A percentile compares a stretch with the other conserved stretches of the same genome.
Evolutionary conservation across 37 sponge, comb jelly and placozoan genomes (phyloP).

Genomic region (Trichoplax adhaerens): DNA sequence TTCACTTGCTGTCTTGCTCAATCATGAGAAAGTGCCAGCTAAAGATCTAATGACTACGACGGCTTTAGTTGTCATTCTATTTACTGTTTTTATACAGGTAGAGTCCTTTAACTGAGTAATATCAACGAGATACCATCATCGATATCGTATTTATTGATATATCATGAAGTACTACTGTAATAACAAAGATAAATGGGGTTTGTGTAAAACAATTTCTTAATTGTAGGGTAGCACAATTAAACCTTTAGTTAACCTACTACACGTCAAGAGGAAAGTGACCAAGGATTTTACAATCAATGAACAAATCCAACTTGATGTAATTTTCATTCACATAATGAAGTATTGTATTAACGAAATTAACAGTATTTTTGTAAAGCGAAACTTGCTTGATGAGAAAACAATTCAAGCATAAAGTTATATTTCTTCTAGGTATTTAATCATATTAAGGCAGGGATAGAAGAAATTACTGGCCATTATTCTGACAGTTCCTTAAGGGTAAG

Average conservation of each 20-base stretch:
- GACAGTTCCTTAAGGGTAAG: no score
- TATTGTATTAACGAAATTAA: no score
- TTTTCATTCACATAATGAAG: no score
- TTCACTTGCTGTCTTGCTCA: slow-evolving; percentile 47
- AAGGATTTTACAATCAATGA: slow-evolving; percentile 58
- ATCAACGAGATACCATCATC: not conserved
- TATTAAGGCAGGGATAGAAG: slow-evolving; percentile 50
- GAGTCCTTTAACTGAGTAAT: not conserved
- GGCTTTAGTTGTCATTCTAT: slow-evolving; percentile 48
- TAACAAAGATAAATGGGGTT: not conserved
- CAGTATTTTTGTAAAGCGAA: no score
- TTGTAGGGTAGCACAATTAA: slow-evolving; percentile 77
- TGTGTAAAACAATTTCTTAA: not conserved
- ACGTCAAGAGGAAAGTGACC: slow-evolving; percentile 22
- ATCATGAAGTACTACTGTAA: no score
- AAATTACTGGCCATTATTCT: slow-evolving; percentile 42
- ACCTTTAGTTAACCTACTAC: slow-evolving; percentile 53
- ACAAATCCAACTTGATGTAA: slow-evolving; percentile 20
- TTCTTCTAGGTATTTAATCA: slow-evolving; percentile 28
- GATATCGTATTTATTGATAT: not conserved
- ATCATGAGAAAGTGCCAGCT: slow-evolving; percentile 8
- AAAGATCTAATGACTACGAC: slow-evolving; percentile 50
- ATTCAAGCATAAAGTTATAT: no score
- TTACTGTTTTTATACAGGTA: slow-evolving; percentile 85
- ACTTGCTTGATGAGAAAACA: no score